Conservation (phyloP, 2,113 vertebrate species). For the Oncorhynchus kisutch region DNA sequence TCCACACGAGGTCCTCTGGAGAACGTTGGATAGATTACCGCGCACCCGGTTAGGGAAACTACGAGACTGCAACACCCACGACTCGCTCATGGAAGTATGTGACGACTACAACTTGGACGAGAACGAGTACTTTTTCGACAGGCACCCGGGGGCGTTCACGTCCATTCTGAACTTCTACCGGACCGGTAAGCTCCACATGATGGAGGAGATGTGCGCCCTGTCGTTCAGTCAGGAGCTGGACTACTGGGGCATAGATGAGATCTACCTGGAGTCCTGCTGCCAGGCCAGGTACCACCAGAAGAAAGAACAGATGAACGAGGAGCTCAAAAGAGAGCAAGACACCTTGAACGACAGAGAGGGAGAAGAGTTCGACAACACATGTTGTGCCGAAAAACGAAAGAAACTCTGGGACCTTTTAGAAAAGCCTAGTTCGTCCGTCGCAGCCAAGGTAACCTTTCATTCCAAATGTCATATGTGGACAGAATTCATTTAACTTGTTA, state of each 20-base stretch:
- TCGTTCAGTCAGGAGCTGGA: slow-evolving; percentile 98
- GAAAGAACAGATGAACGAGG: slow-evolving; percentile 99
- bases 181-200: slow-evolving; percentile 98
- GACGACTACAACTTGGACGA: slow-evolving; percentile 97
- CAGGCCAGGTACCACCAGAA: slow-evolving; percentile 99
- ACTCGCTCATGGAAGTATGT: slow-evolving; percentile 92
- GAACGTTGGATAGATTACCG: slow-evolving; percentile 93
- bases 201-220: slow-evolving; percentile 99
- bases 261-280: slow-evolving; percentile 98
- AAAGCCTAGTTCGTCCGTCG: slow-evolving; percentile 96
- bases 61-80: slow-evolving; percentile 92
- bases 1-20: slow-evolving; percentile 96
- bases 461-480: not conserved
- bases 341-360: slow-evolving; percentile 91
- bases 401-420: slow-evolving; percentile 98
- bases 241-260: slow-evolving; percentile 98
- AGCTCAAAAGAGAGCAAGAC: slow-evolving; percentile 94
- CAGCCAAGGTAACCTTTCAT: slow-evolving; percentile 86
- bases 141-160: slow-evolving; percentile 95
- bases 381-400: slow-evolving; percentile 94
- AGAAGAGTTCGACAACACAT: slow-evolving; percentile 97
- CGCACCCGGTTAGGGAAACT: slow-evolving; percentile 94
- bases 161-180: slow-evolving; percentile 99
- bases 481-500: not conserved
- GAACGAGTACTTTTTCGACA: slow-evolving; percentile 98